phyloP scores from a whole-genome alignment of 2,113 vertebrate species.

The Chaetura pelagica region DNA sequence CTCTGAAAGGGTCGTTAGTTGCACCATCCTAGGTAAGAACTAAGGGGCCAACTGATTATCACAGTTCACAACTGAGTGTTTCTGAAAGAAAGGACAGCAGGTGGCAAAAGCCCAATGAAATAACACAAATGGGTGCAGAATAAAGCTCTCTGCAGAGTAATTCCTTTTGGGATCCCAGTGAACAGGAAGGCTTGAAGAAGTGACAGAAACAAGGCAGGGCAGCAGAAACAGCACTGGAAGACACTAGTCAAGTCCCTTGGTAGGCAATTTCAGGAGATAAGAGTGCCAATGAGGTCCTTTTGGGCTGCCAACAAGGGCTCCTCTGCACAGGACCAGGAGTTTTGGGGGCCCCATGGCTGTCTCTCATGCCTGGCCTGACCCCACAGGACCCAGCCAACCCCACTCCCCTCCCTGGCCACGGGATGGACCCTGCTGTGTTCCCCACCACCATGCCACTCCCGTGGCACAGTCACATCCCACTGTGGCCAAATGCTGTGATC shows the following conservation, averaged over 20 bases:
- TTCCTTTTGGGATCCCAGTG: not conserved
- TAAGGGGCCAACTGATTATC: fast-evolving
- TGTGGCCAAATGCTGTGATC: not conserved
- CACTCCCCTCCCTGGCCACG: fast-evolving
- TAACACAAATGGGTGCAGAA: fast-evolving
- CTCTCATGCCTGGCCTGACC: too few species aligned
- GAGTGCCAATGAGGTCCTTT: fast-evolving
- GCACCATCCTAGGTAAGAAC: fast-evolving
- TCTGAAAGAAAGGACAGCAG: not conserved
- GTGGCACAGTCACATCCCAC: fast-evolving
- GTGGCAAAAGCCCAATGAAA: not conserved
- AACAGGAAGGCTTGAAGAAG: not conserved
- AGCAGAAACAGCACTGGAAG: not conserved
- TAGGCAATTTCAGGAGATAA: too few species aligned
- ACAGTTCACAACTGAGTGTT: not conserved
- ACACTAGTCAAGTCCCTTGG: fast-evolving
- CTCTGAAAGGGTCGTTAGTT: not conserved
- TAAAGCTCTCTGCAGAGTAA: not conserved
- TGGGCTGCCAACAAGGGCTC: not conserved
- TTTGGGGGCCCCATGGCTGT: too few species aligned
- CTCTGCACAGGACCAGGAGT: fast-evolving
- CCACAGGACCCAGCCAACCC: too few species aligned
- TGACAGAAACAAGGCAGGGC: not conserved
- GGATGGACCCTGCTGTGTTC: fast-evolving
- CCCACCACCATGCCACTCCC: fast-evolving